phyloP scores from a whole-genome alignment of 2,113 vertebrate genomes.

The Silurus asotus region DNA sequence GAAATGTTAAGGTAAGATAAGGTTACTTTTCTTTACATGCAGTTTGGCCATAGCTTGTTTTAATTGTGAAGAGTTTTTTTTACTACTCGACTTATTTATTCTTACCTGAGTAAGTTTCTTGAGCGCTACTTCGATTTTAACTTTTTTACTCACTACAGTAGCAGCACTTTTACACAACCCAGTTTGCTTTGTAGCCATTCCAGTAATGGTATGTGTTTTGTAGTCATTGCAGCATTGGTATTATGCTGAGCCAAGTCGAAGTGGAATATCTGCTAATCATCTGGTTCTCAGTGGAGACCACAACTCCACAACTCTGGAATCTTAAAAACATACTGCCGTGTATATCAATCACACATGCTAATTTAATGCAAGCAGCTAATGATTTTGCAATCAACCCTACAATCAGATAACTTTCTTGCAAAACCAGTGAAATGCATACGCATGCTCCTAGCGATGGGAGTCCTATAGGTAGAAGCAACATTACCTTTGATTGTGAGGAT shows the following conservation, averaged over 20 bases:
- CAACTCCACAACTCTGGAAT: background rate
- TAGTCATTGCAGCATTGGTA: background rate
- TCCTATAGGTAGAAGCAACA: background rate
- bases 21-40: background rate
- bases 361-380: background rate
- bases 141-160: background rate
- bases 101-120: background rate
- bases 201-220: background rate
- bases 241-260: background rate
- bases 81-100: background rate
- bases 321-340: background rate
- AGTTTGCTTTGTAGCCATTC: background rate
- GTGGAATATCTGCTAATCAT: background rate
- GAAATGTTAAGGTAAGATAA: background rate
- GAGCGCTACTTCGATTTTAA: background rate
- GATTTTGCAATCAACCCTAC: background rate
- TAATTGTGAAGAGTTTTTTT: background rate
- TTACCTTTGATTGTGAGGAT: slow-evolving; percentile 34
- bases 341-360: background rate
- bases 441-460: background rate
- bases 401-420: background rate
- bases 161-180: background rate
- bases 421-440: no score
- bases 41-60: background rate
- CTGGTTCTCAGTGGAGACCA: background rate